Conservation (phyloP, 2,888 invertebrate species). For the Seira ritae region DNA sequence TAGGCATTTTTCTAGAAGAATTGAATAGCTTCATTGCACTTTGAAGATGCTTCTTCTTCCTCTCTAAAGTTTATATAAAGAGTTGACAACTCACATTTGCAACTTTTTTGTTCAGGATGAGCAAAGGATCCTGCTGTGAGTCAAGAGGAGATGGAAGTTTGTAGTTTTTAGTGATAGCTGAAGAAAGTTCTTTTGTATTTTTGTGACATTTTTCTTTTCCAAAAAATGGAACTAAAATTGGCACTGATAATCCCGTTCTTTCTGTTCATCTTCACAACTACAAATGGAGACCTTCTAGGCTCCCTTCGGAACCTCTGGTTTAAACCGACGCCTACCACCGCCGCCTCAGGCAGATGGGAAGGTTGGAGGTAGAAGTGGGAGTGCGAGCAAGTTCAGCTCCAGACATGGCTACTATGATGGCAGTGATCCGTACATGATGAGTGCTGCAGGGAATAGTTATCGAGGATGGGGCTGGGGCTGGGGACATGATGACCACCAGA, state of each 20-base stretch:
- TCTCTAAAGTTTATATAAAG: constrained; percentile 30
- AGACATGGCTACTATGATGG: not conserved
- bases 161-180: not conserved
- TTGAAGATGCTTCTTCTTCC: too few species aligned
- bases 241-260: not conserved
- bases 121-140: not conserved
- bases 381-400: constrained; percentile 6
- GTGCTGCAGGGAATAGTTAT: not conserved
- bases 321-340: not conserved
- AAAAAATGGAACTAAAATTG: constrained; percentile 3
- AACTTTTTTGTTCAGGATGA: not conserved
- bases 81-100: not conserved
- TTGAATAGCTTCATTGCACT: too few species aligned
- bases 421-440: not conserved
- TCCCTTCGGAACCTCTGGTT: not conserved
- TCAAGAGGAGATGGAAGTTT: not conserved
- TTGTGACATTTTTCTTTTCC: too few species aligned
- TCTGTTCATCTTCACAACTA: not conserved
- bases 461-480: constrained; percentile 35
- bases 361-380: not conserved
- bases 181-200: not conserved
- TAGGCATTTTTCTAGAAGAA: too few species aligned
- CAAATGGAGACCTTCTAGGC: constrained; percentile 13
- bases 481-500: constrained; percentile 57
- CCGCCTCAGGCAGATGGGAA: not conserved